Base-by-base conservation (phyloP, 1,140 invertebrate species). In the Nautilus pompilius region DNA sequence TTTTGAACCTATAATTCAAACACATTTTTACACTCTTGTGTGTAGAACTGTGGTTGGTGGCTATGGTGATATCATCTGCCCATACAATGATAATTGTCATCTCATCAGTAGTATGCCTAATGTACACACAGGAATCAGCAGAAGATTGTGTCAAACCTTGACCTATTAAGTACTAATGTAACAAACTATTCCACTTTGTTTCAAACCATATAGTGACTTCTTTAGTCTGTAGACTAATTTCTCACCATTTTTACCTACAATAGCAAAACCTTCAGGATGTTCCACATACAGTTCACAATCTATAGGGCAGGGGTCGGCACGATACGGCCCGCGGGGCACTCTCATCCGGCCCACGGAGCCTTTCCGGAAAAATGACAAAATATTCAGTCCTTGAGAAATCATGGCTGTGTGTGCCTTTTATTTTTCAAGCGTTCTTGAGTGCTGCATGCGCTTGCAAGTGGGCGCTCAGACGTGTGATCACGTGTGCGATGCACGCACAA, bases 161-260 rank as follows among this genome's bases (percentile, higher is more conserved):
- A 3, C 76, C 74, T 26, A 78, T 82, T 26, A 85, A 83, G 61
- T 76, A 81, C 60, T 80, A 22, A 57, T 70, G 57, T 22, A 70
- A 60, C 15, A 55, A 51, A 30, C 33, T 41, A 49, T 73, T 66
- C 64, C 65, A 71, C 51, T 49, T 54, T 74, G 66, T 58, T 73
- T 71, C 33, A 69, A 57, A 6, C 71, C 67, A 61, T 73, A 67
- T 24, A 74, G 29, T 22, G 63, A 70, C 56, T 74, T 74, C 20
- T 74, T 63, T 2, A 73, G 41, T 48, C 74, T 66, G 2, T 49
- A 56, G 28, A 61, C 63, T 33, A 65, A 45, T 24, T 54, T 64
- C 55, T 60, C 53, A 34, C 46, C 62, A 45, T 30, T 54, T 4
- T 60, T 36, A 24, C 10, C 24, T 53, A 15, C 8, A 6, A 59